Evolutionary conservation across 2,888 invertebrate genomes (phyloP).

Genomic region (Caenorhabditis sp.): DNA sequence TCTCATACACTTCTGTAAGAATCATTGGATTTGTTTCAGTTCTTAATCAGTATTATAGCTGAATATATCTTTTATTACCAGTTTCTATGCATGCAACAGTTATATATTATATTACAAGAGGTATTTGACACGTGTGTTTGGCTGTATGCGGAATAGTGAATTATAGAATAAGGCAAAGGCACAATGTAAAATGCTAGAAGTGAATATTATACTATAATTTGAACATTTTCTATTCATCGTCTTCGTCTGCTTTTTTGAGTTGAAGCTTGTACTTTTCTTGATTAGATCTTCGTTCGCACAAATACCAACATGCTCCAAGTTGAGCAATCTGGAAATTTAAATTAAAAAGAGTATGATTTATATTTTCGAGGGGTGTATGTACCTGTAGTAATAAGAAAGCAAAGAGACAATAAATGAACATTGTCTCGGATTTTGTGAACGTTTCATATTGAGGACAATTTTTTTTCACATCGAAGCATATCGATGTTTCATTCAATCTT

Average conservation of each 20-base stretch:
- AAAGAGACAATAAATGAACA: conserved; percentile 24
- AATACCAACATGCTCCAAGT: conserved; percentile 28
- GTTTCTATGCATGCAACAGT: too few relatives aligned
- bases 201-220: neutral
- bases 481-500: too few relatives aligned
- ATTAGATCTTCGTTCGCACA: conserved; percentile 37
- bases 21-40: too few relatives aligned
- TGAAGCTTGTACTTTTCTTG: conserved; percentile 38
- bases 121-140: neutral
- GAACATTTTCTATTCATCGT: conserved; percentile 19
- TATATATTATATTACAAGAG: neutral
- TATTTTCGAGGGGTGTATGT: too few relatives aligned
- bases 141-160: neutral
- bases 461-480: conserved; percentile 18
- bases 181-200: neutral
- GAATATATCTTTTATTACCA: too few relatives aligned
- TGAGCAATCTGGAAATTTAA: conserved; percentile 28
- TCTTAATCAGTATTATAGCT: too few relatives aligned
- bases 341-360: neutral
- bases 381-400: conserved; percentile 32
- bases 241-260: conserved; percentile 38
- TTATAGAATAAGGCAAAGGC: neutral
- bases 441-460: conserved; percentile 25
- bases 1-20: too few relatives aligned
- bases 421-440: conserved; percentile 26